These are phyloP conservation scores for Poeciliopsis occidentalis DNA, from an alignment of 2,113 vertebrate species.

Conservation along the genomic window DNA sequence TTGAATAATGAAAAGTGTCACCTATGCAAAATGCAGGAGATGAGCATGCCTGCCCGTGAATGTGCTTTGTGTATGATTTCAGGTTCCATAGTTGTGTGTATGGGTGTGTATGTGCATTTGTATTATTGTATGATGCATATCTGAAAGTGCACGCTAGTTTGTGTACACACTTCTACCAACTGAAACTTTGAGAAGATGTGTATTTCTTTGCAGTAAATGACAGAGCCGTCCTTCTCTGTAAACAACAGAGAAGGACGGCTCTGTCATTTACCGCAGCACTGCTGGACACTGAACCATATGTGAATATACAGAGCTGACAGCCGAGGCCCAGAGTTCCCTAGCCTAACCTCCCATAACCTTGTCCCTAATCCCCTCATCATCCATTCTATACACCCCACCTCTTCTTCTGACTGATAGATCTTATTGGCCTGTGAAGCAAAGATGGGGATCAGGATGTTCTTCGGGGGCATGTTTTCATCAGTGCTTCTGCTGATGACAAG, in stretches of 20 bases:
- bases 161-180: conserved; percentile 21
- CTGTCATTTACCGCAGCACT: conserved; percentile 71
- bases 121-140: conserved; percentile 30
- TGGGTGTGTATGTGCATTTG: neutral
- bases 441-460: conserved; percentile 63
- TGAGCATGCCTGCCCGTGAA: conserved; percentile 67
- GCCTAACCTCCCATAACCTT: conserved; percentile 54
- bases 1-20: conserved; percentile 85
- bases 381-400: conserved; percentile 40
- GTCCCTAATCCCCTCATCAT: conserved; percentile 42
- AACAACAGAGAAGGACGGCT: conserved; percentile 33
- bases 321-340: conserved; percentile 60
- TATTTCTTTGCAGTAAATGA: conserved; percentile 27
- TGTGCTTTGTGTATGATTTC: conserved; percentile 63
- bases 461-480: conserved; percentile 64
- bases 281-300: conserved; percentile 72
- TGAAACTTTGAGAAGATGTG: conserved; percentile 51
- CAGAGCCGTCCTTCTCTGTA: too few relatives aligned
- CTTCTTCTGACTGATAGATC: conserved; percentile 59
- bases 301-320: conserved; percentile 69
- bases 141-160: conserved; percentile 22
- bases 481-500: conserved; percentile 55
- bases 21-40: conserved; percentile 83
- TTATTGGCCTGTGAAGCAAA: conserved; percentile 55
- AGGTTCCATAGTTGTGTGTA: conserved; percentile 32